Conservation (phyloP, 2,113 vertebrate species). For the Myrmophylax atrothorax region DNA sequence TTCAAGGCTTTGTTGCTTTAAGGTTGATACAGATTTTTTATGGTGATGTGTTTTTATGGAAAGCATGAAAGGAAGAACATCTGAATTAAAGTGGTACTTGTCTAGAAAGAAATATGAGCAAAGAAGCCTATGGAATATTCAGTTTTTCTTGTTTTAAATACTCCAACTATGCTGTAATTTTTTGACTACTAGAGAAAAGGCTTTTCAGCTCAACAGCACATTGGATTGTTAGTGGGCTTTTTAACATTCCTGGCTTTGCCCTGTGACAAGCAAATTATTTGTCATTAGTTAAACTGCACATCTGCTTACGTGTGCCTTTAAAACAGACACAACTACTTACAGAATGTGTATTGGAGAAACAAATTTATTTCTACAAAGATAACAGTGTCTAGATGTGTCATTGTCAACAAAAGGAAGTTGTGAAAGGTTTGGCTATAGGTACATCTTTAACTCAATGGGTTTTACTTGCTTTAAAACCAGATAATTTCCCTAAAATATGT, state of each 20-base stretch:
- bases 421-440: neutral
- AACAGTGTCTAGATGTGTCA: neutral
- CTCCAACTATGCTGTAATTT: rapidly evolving
- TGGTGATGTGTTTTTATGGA: neutral
- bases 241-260: neutral
- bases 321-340: neutral
- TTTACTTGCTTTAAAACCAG: neutral
- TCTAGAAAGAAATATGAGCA: neutral
- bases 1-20: neutral
- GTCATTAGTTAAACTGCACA: neutral
- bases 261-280: neutral
- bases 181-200: neutral
- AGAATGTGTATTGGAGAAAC: neutral
- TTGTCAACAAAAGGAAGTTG: neutral
- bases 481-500: neutral
- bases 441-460: neutral
- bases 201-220: neutral
- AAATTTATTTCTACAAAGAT: neutral
- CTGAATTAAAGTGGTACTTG: neutral
- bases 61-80: neutral
- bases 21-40: neutral
- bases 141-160: neutral
- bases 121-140: neutral
- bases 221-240: neutral
- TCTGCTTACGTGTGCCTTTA: neutral